phyloP scores from a whole-genome alignment of 2,113 vertebrate species.

The Oryzias woworae region DNA sequence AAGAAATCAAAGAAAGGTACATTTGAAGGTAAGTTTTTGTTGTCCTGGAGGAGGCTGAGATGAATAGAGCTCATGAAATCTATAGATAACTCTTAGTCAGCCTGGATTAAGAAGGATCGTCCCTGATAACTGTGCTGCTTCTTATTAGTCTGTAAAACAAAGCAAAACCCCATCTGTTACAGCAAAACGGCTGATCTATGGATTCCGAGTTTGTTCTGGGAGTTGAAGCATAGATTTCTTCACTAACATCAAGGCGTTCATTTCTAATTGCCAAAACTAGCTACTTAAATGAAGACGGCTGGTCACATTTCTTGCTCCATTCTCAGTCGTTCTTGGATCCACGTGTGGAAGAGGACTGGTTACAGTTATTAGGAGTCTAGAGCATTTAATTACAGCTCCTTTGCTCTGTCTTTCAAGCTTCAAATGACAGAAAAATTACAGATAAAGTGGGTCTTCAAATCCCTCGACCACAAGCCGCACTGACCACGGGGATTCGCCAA shows the following conservation, averaged over 20 bases:
- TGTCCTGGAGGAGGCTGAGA: background rate
- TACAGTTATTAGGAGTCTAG: slow-evolving; percentile 25
- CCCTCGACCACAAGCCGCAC: slow-evolving; percentile 18
- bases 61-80: slow-evolving; percentile 19
- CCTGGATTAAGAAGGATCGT: slow-evolving; percentile 4
- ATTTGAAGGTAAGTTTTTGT: slow-evolving; percentile 10
- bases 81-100: background rate
- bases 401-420: slow-evolving; percentile 21
- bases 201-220: no score
- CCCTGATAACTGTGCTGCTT: slow-evolving; percentile 6
- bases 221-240: no score
- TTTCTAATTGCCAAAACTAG: no score
- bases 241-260: no score
- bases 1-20: slow-evolving; percentile 9
- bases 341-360: slow-evolving; percentile 3
- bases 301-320: slow-evolving; percentile 4
- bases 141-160: background rate
- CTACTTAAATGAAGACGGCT: background rate
- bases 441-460: slow-evolving; percentile 56
- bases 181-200: background rate
- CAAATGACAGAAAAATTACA: slow-evolving; percentile 23
- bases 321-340: slow-evolving; percentile 17
- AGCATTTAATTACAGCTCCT: slow-evolving; percentile 53
- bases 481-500: slow-evolving; percentile 48
- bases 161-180: background rate